Evolutionary conservation across 2,113 vertebrate genomes (phyloP).

Genomic region (Chaenocephalus aceratus): DNA sequence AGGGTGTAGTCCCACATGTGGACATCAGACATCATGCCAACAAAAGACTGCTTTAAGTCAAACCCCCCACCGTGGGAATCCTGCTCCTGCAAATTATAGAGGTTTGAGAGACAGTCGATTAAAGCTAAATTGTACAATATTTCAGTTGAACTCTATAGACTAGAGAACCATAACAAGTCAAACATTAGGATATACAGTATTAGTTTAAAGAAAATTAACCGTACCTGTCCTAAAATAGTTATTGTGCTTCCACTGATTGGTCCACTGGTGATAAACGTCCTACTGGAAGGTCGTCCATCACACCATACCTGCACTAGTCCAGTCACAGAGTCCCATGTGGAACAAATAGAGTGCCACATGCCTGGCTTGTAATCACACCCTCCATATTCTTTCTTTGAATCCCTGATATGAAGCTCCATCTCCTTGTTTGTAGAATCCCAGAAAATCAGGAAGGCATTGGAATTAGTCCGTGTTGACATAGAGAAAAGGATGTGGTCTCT

Average conservation of each 20-base stretch:
- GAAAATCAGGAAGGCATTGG: conserved; percentile 62
- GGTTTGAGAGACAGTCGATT: background rate
- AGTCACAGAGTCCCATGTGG: conserved; percentile 62
- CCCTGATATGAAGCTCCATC: conserved; percentile 20
- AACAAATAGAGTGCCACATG: conserved; percentile 68
- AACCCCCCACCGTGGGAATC: conserved; percentile 67
- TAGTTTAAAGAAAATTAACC: background rate
- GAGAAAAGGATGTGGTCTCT: conserved; percentile 69
- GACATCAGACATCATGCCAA: conserved; percentile 71
- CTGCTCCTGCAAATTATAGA: conserved; percentile 49
- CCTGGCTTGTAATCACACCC: background rate
- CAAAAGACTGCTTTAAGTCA: conserved; percentile 54
- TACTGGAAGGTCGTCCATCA: conserved; percentile 41
- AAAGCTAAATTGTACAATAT: too few relatives aligned
- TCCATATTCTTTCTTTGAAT: background rate
- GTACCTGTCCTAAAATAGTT: conserved; percentile 74
- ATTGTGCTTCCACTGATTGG: conserved; percentile 14
- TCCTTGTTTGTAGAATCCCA: conserved; percentile 36
- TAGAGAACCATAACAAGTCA: too few relatives aligned
- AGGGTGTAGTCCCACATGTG: conserved; percentile 76
- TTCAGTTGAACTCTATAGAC: too few relatives aligned
- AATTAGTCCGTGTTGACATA: conserved; percentile 4
- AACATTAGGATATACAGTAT: too few relatives aligned
- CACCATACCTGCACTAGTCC: conserved; percentile 73
- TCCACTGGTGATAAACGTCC: conserved; percentile 1